Evolutionary conservation across 2,113 vertebrate genomes (phyloP).

Genomic region (Panthera leo): DNA sequence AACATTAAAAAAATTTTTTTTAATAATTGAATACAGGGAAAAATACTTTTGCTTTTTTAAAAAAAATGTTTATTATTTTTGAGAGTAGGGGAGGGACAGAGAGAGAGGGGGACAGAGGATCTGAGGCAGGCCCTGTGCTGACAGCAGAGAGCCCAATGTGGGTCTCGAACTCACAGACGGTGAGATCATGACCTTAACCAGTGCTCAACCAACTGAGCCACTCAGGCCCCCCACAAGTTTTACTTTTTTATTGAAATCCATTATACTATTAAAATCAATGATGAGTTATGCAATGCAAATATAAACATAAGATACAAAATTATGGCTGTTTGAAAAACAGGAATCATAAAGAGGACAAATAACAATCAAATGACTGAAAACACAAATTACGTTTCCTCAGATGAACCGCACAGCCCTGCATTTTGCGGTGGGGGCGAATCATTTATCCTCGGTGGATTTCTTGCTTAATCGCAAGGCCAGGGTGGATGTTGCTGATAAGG

Average conservation of each 20-base stretch:
- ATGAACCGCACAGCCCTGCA: conserved; percentile 90
- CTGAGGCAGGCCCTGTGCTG: background rate
- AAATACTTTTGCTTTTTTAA: background rate
- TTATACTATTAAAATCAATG: background rate
- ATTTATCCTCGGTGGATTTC: conserved; percentile 86
- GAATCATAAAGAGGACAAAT: background rate
- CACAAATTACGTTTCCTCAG: conserved; percentile 80
- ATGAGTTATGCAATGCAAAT: background rate
- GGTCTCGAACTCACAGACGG: background rate
- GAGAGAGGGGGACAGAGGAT: background rate
- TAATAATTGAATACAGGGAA: background rate
- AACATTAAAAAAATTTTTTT: background rate
- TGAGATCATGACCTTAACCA: background rate
- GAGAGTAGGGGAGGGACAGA: background rate
- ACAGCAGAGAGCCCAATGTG: background rate
- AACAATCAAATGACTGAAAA: background rate
- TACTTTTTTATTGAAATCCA: background rate
- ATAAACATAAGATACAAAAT: background rate
- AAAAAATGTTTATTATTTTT: too few species aligned
- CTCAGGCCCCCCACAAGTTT: background rate
- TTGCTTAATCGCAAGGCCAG: conserved; percentile 92
- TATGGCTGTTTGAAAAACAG: background rate
- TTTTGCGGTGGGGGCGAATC: conserved; percentile 90
- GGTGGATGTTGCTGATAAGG: conserved; percentile 92
- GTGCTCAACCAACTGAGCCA: background rate